Conservation (phyloP, 1,140 invertebrate genomes). For the Heliconius himera region DNA sequence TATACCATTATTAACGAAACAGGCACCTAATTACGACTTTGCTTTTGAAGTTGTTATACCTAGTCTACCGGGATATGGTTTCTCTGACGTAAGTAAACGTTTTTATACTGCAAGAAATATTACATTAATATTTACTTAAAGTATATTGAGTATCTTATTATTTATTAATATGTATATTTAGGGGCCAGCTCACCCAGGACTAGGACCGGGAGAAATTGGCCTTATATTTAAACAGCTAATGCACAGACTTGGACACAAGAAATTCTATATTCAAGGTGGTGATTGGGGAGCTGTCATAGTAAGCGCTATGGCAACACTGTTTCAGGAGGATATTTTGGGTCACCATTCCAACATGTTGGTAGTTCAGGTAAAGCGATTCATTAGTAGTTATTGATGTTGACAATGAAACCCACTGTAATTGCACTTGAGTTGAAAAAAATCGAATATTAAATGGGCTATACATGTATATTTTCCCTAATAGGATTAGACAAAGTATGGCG, state of each 20-base stretch:
- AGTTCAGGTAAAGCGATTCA: not conserved
- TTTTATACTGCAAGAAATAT: not conserved
- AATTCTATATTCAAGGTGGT: constrained; percentile 92
- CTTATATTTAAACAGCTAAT: constrained; percentile 92
- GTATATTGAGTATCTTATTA: not conserved
- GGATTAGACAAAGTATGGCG: too few relatives aligned
- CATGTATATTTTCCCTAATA: too few relatives aligned
- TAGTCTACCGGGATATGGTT: constrained; percentile 92
- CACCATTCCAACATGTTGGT: constrained; percentile 50
- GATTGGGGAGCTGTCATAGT: constrained; percentile 82
- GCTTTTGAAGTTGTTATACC: constrained; percentile 91
- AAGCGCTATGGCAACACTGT: constrained; percentile 17
- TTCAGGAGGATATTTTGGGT: constrained; percentile 13
- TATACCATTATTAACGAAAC: constrained; percentile 85
- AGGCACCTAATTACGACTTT: constrained; percentile 81
- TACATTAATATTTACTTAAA: not conserved
- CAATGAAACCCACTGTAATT: too few relatives aligned
- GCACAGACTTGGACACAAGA: constrained; percentile 87
- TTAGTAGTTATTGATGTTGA: too few relatives aligned
- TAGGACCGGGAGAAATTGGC: constrained; percentile 84
- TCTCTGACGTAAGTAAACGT: constrained; percentile 84
- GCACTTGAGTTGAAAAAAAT: too few relatives aligned
- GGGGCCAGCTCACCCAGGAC: constrained; percentile 83
- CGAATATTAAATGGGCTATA: too few relatives aligned
- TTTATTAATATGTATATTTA: constrained; percentile 36